phyloP scores from a whole-genome alignment of 2,888 invertebrate species.

The Athrips mouffetella region DNA sequence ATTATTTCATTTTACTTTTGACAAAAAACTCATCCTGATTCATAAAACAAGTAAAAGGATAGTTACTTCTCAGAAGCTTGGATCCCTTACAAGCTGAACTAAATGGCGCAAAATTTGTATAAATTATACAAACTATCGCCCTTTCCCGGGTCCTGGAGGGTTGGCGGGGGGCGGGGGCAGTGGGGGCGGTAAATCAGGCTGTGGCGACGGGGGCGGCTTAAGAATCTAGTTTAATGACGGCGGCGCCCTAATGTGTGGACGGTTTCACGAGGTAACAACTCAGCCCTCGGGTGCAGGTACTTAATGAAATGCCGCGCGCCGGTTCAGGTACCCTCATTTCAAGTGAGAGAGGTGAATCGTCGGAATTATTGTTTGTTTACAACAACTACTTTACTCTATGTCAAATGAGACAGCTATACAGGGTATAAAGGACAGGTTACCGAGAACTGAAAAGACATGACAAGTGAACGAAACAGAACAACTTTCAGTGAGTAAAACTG shows the following conservation, averaged over 20 bases:
- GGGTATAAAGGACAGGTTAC: too few species aligned
- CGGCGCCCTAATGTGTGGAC: conserved; percentile 9
- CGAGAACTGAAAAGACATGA: too few species aligned
- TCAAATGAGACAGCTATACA: too few species aligned
- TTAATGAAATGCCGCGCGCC: neutral
- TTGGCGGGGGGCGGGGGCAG: neutral
- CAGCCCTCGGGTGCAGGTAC: neutral
- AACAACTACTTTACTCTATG: too few species aligned
- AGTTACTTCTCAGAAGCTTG: neutral
- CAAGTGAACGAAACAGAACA: too few species aligned
- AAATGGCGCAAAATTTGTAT: conserved; percentile 8
- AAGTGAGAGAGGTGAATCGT: too few species aligned
- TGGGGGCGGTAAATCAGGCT: conserved; percentile 8
- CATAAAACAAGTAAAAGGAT: conserved; percentile 1
- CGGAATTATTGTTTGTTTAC: too few species aligned
- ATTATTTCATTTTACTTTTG: too few species aligned
- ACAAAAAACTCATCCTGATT: too few species aligned
- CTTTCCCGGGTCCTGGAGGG: neutral
- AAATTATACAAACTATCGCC: conserved; percentile 10
- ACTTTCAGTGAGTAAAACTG: too few species aligned
- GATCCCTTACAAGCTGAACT: conserved; percentile 1
- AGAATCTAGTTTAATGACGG: conserved; percentile 8
- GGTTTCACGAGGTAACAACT: conserved; percentile 3
- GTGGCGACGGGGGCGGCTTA: conserved; percentile 8
- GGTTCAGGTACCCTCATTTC: neutral